These are phyloP conservation scores for Chloebia gouldiae DNA, from an alignment of 2,113 vertebrate species.

Conservation along the genomic window DNA sequence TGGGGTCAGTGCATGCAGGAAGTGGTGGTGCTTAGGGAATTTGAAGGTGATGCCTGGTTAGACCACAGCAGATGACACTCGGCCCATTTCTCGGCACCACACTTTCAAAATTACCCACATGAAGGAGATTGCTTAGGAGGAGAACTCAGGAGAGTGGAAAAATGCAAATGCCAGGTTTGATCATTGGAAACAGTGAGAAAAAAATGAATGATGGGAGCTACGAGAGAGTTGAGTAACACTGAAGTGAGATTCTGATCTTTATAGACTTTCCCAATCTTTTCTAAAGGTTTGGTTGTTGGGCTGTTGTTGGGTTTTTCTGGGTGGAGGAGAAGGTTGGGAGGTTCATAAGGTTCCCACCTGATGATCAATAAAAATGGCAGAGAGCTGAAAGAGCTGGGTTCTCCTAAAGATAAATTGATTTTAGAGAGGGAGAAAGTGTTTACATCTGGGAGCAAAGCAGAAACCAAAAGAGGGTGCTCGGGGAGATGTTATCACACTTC, in stretches of 20 bases:
- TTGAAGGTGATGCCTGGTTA: neutral
- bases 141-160: neutral
- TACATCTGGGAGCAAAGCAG: neutral
- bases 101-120: neutral
- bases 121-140: neutral
- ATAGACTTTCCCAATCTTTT: neutral
- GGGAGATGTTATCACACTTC: neutral
- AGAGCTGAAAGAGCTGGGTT: neutral
- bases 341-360: neutral
- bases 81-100: rapidly evolving
- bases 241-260: conserved; percentile 35
- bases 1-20: neutral
- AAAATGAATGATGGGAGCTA: neutral
- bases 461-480: neutral
- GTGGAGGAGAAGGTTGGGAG: neutral
- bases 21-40: neutral
- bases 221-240: neutral
- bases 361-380: neutral
- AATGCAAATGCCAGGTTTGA: neutral
- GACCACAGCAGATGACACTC: neutral
- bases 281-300: neutral
- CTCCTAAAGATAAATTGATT: neutral
- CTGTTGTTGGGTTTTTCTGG: neutral
- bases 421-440: neutral
- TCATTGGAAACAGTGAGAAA: neutral